phyloP scores from a whole-genome alignment of 2,797 vertebrate species.

The Artibeus jamaicensis region DNA sequence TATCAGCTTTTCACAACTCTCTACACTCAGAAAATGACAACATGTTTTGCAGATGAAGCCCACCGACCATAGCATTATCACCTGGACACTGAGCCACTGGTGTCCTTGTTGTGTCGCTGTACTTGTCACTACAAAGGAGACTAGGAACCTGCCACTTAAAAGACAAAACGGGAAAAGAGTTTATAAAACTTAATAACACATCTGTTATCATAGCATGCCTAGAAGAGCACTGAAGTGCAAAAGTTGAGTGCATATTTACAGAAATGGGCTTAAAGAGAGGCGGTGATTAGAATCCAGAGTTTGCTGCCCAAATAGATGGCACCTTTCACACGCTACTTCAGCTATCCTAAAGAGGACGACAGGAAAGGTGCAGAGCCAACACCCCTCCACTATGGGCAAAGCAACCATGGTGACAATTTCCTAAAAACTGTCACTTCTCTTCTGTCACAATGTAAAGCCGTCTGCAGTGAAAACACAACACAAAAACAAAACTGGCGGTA shows the following conservation, averaged over 20 bases:
- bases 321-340: slow-evolving; percentile 34
- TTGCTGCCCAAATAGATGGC: slow-evolving; percentile 25
- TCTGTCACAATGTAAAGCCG: slow-evolving; percentile 31
- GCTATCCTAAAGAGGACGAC: neutral
- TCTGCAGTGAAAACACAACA: slow-evolving; percentile 40
- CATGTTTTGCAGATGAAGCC: slow-evolving; percentile 61
- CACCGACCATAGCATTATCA: neutral
- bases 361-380: slow-evolving; percentile 35
- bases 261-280: slow-evolving; percentile 36
- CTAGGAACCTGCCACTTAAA: slow-evolving; percentile 22
- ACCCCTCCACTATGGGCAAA: slow-evolving; percentile 26
- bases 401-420: slow-evolving; percentile 30
- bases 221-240: slow-evolving; percentile 31
- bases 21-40: slow-evolving; percentile 64
- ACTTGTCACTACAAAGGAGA: neutral
- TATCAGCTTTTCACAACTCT: slow-evolving; percentile 65
- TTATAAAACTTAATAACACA: slow-evolving; percentile 18
- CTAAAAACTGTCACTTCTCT: slow-evolving; percentile 23
- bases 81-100: neutral
- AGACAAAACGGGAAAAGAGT: slow-evolving; percentile 32
- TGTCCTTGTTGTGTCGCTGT: neutral
- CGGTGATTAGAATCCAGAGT: slow-evolving; percentile 12
- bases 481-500: slow-evolving; percentile 42
- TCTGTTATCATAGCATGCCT: neutral
- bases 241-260: slow-evolving; percentile 3